Evolutionary conservation across 2,113 vertebrate genomes (phyloP).

Genomic region (Zeus faber): DNA sequence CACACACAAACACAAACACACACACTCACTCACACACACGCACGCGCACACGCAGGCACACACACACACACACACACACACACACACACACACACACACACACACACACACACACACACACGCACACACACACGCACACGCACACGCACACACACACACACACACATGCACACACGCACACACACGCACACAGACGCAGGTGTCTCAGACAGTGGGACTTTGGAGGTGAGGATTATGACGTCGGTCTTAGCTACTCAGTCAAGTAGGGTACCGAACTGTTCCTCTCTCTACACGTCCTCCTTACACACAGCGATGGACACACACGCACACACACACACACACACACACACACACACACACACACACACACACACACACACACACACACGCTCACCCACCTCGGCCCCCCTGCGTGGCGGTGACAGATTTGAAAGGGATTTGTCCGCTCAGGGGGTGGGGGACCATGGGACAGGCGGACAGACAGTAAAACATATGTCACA

Average conservation of each 20-base stretch:
- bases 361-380: slow-evolving; percentile 1
- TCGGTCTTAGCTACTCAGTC: slow-evolving; percentile 26
- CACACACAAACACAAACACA: no score
- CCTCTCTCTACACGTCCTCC: slow-evolving; percentile 59
- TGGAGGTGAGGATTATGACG: slow-evolving; percentile 29
- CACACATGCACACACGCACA: slow-evolving; percentile 6
- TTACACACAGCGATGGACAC: no score
- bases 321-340: slow-evolving; percentile 15
- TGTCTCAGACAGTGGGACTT: background rate
- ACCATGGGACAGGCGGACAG: slow-evolving; percentile 52
- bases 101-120: slow-evolving; percentile 1
- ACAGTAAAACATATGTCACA: slow-evolving; percentile 81
- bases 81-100: slow-evolving; percentile 3
- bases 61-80: no score
- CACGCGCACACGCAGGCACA: no score
- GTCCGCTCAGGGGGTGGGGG: slow-evolving; percentile 53
- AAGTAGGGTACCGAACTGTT: slow-evolving; percentile 36
- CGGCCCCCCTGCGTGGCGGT: slow-evolving; percentile 51
- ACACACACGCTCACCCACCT: slow-evolving; percentile 5
- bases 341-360: slow-evolving; percentile 5
- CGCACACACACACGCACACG: background rate
- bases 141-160: slow-evolving; percentile 1
- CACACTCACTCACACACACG: no score
- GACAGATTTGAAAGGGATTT: slow-evolving; percentile 73
- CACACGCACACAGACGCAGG: slow-evolving; percentile 8